Evolutionary conservation across 37 sponge, comb jelly and placozoan genomes (phyloP), one percentile per base, ranked within the genome.

Genomic region (Hexactinellida sp.): DNA sequence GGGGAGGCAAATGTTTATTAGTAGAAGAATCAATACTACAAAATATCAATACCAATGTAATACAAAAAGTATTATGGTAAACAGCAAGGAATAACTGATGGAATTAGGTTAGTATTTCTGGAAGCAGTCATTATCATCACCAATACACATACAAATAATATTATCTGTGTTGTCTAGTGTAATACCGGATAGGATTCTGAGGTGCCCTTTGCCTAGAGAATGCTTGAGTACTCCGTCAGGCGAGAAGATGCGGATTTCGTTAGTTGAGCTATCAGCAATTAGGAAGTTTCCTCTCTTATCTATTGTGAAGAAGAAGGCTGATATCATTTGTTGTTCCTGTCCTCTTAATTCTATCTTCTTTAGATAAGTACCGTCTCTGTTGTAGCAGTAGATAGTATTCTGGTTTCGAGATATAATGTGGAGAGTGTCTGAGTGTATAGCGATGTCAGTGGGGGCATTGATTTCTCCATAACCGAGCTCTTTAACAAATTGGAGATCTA

Each of bases 91-190:
- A n/a, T n/a, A n/a, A n/a, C n/a, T n/a, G n/a, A n/a, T n/a, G n/a
- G n/a, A n/a, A n/a, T n/a, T n/a, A n/a, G n/a, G 52, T 63, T n/a
- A 63, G 34, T 32, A 63, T 63, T 63, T 63, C 76, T 63, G 76
- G 30, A 63, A 63, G 34, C 76, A 63, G 76, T 28, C 76, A 32
- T 63, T 63, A 10, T 28, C 76, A 25, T 25, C 76, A 63, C 76
- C 76, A n/a, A 32, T 21, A n/a, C 13, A 21, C 21, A 63, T 23
- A 63, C 76, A 63, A 21, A 63, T 63, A 63, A 63, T 63, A 63
- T 10, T 25, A 25, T n/a, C 76, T 25, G 28, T 32, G 76, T 63
- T 63, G 13, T 63, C 76, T 63, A 63, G 34, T 63, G 34, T 23
- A 25, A 63, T 63, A 63, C 76, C 76, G 5, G 21, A 25, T 63